Evolutionary conservation across 1,140 invertebrate genomes (phyloP).

Genomic region (Drosophila repletoides): DNA sequence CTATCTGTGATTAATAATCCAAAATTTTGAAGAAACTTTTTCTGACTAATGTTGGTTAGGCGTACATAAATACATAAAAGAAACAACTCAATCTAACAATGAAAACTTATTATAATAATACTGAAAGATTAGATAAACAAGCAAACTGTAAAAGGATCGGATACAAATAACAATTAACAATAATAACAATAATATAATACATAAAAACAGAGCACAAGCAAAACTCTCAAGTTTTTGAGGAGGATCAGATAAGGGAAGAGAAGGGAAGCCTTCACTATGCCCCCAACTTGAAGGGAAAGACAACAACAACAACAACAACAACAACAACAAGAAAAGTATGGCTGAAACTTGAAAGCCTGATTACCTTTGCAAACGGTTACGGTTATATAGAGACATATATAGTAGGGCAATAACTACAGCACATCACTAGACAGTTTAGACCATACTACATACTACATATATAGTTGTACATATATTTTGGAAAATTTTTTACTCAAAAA

Average conservation of each 20-base stretch:
- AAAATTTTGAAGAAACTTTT: slow-evolving; percentile 83
- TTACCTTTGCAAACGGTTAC: slow-evolving; percentile 7
- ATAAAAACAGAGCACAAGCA: slow-evolving; percentile 55
- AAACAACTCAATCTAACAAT: slow-evolving; percentile 40
- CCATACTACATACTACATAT: slow-evolving; percentile 46
- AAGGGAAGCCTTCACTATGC: slow-evolving; percentile 19
- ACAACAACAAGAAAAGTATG: neutral
- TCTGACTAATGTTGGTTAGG: slow-evolving; percentile 76
- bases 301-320: neutral
- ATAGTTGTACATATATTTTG: slow-evolving; percentile 80
- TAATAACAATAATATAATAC: too few relatives aligned
- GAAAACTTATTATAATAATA: slow-evolving; percentile 38
- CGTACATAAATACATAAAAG: slow-evolving; percentile 42
- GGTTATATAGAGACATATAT: slow-evolving; percentile 38
- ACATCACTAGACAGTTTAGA: slow-evolving; percentile 59
- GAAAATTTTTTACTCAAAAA: slow-evolving; percentile 73
- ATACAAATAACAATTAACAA: slow-evolving; percentile 57
- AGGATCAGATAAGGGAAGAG: too few relatives aligned
- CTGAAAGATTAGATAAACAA: slow-evolving; percentile 29
- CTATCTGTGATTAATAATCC: slow-evolving; percentile 83
- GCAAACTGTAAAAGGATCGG: slow-evolving; percentile 66
- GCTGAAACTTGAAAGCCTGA: slow-evolving; percentile 7
- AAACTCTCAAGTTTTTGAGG: slow-evolving; percentile 10
- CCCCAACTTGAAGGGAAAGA: slow-evolving; percentile 23
- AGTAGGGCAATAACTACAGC: slow-evolving; percentile 33